phyloP scores from a whole-genome alignment of 2,797 vertebrate genomes.

The Lacerta agilis region DNA sequence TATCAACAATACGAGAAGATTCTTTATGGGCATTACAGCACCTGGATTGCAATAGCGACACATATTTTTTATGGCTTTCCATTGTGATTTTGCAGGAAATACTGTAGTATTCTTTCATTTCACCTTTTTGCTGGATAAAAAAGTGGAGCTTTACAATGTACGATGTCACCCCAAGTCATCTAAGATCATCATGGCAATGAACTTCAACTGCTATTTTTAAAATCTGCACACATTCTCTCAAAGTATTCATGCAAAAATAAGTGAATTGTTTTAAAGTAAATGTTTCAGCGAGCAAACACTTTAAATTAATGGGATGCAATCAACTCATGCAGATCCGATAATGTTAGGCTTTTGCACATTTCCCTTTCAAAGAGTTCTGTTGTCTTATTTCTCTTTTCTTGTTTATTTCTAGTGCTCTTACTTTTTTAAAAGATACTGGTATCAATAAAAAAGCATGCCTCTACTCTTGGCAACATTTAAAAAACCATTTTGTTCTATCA shows the following conservation, averaged over 20 bases:
- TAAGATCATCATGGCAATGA: conserved; percentile 19
- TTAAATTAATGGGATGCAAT: conserved; percentile 23
- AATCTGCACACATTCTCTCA: conserved; percentile 20
- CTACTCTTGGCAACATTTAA: background rate
- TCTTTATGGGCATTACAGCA: background rate
- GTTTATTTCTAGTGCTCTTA: conserved; percentile 13
- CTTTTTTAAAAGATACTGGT: background rate
- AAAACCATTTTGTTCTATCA: background rate
- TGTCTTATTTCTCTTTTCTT: conserved; percentile 13
- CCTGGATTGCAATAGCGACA: background rate
- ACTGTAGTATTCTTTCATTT: background rate
- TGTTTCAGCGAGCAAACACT: conserved; percentile 52
- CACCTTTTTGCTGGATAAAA: conserved; percentile 25
- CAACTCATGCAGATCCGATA: background rate
- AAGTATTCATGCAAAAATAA: conserved; percentile 16
- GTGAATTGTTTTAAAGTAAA: conserved; percentile 36
- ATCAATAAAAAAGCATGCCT: background rate
- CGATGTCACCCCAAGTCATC: conserved; percentile 14
- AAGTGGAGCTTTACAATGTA: conserved; percentile 42
- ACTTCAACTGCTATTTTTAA: conserved; percentile 29
- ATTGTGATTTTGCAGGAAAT: conserved; percentile 16
- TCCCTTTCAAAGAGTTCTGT: conserved; percentile 50
- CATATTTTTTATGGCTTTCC: conserved; percentile 17
- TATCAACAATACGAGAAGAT: rapidly evolving
- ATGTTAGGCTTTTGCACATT: conserved; percentile 3